Evolutionary conservation across 1,140 invertebrate species (phyloP), one percentile per base, ranked within the genome.

Genomic region (Aleiodes sp.): DNA sequence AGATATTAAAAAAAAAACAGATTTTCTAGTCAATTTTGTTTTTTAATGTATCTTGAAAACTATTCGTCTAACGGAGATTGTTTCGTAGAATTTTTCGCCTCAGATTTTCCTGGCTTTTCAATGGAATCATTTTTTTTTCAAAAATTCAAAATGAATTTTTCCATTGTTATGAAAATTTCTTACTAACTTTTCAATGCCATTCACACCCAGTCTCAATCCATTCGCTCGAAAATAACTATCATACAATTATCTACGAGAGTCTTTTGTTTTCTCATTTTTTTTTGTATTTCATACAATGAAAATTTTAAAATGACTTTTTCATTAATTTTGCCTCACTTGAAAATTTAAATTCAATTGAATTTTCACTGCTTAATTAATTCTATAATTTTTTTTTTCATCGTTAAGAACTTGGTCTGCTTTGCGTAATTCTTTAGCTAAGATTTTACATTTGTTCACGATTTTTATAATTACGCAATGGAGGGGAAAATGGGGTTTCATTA

Each of bases 231-330:
- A 10, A 33, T 1, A 31, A 61, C 59, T 31, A 29, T 31, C 19
- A 35, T 29, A 70, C 61, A 78, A 77, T 78, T 72, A 75, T 66
- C 73, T 78, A 77, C 71, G 67, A 76, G 73, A 80, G 76, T 78
- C 76, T 78, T 74, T 75, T 75, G 64, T 74, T 70, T 75, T 72
- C 63, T 72, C 43, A 68, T 63, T 68, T 35, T 63, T 70, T 70
- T 61, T 72, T 64, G 29, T 72, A n/a, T n/a, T 65, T 31, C 39
- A 64, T 57, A 28, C 68, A 37, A 37, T 60, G 10, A 41, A 19
- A 24, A 64, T 43, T 37, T 35, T 35, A 6, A 35, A 35, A 35
- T 35, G 10, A 35, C 10, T 35, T 35, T 35, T 35, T 35, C 10
- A 43, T 14, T n/a, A 43, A 43, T 43, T 43, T 16, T 2, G 39